phyloP scores from a whole-genome alignment of 2,113 vertebrate species.

The Fulmarus glacialis region DNA sequence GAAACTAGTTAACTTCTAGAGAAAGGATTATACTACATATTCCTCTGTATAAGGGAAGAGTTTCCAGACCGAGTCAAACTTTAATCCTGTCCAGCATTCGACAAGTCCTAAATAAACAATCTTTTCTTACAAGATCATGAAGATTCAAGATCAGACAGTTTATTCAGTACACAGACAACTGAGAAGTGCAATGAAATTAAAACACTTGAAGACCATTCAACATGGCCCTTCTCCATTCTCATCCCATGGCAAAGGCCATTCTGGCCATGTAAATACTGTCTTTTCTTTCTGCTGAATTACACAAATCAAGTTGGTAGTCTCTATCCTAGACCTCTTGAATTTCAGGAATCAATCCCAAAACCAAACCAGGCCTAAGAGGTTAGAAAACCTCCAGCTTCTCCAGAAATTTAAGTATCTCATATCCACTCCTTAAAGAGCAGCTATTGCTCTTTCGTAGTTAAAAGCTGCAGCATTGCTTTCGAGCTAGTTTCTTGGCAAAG shows the following conservation, averaged over 20 bases:
- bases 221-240: background rate
- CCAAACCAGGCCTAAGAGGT: background rate
- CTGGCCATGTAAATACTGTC: background rate
- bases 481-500: background rate
- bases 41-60: background rate
- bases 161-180: background rate
- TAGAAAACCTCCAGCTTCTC: background rate
- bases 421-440: background rate
- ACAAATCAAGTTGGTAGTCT: background rate
- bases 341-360: background rate
- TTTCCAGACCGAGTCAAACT: background rate
- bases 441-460: background rate
- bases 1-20: background rate
- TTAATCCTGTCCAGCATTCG: background rate
- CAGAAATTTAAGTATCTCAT: background rate
- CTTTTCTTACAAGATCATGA: background rate
- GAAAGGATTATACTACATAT: background rate
- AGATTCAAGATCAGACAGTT: background rate
- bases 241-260: background rate
- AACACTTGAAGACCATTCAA: background rate
- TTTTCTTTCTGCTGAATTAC: background rate
- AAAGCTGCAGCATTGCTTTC: background rate
- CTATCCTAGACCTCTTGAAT: background rate
- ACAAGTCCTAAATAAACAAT: background rate
- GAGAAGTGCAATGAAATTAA: background rate